Evolutionary conservation across 2,888 invertebrate genomes (phyloP), one percentile per base, ranked within the genome.

Genomic region (Athrips mouffetella): DNA sequence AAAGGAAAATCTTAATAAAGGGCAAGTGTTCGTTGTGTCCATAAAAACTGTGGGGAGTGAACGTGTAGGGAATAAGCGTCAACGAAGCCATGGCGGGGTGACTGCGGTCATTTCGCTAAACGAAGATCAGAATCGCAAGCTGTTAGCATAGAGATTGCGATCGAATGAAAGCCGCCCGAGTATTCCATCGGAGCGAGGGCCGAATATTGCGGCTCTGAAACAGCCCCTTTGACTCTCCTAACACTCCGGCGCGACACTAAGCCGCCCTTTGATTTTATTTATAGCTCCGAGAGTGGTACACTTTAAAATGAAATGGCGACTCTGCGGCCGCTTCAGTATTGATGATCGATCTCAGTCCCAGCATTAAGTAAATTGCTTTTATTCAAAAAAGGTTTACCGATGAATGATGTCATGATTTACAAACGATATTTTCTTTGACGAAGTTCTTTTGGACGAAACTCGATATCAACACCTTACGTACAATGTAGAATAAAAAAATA

Each of bases 101-200:
- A 74, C 85, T 85, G 88, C 84, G 88, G 88, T 88, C 88, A 88
- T 88, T 88, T 70, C 83, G 87, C 85, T 87, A 88, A 88, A 87
- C 87, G 88, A 87, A 88, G 88, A 88, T 88, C 87, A 82, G 84
- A 88, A 88, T 88, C 88, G 85, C 81, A 81, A 80, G 84, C 87
- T 85, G 84, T 87, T 88, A 87, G 88, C 87, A 88, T 88, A 88
- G 87, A 88, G 86, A 88, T 88, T 86, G 87, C 81, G 78, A 88
- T 86, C 86, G 84, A 86, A 82, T 82, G 84, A 80, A 81, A 80
- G 80, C 82, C 80, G 74, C 74, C 77, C 77, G 69, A 81, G 84
- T 81, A 85, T 81, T 85, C 83, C 82, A 84, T 85, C 84, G 76
- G 78, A 81, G 82, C 77, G 81, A 80, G 79, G 83, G 77, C 68